These are phyloP conservation scores for Alfaro cultratus DNA, from an alignment of 2,797 vertebrate species.

Conservation along the genomic window DNA sequence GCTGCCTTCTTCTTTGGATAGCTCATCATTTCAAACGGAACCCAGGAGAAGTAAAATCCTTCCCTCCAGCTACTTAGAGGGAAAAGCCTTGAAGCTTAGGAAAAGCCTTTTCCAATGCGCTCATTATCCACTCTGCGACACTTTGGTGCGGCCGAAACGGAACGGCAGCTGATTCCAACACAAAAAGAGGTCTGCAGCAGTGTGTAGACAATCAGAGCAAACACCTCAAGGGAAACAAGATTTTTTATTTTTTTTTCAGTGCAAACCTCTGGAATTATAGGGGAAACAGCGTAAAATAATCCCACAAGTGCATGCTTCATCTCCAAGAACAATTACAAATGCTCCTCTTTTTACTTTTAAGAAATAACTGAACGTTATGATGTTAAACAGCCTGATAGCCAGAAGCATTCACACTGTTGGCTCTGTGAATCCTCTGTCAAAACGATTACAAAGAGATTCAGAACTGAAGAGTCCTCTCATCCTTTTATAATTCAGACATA, in stretches of 20 bases:
- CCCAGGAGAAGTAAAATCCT: conserved; percentile 57
- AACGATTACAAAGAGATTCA: conserved; percentile 64
- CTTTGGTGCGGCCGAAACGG: conserved; percentile 65
- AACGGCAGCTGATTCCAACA: conserved; percentile 57
- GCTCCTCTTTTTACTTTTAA: conserved; percentile 20
- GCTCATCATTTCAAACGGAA: conserved; percentile 42
- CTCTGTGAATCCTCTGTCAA: conserved; percentile 51
- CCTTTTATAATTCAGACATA: conserved; percentile 71
- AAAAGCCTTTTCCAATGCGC: conserved; percentile 76
- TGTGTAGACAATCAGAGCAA: conserved; percentile 22
- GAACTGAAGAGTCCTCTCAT: conserved; percentile 58
- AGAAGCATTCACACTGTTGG: conserved; percentile 15
- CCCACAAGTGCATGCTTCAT: conserved; percentile 8
- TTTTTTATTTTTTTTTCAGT: conserved; percentile 10
- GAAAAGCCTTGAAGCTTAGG: conserved; percentile 74
- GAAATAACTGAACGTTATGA: conserved; percentile 35
- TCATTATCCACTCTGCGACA: conserved; percentile 69
- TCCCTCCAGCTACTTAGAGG: conserved; percentile 65
- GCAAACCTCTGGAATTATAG: conserved; percentile 20
- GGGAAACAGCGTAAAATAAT: conserved; percentile 17
- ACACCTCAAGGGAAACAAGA: conserved; percentile 25
- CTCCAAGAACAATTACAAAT: conserved; percentile 2
- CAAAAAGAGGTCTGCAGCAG: conserved; percentile 53
- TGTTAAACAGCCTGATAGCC: conserved; percentile 32
- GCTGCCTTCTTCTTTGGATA: conserved; percentile 31